Evolutionary conservation across 2,888 invertebrate genomes (phyloP), one percentile per base, ranked within the genome.

Genomic region (Sesamia inferens): DNA sequence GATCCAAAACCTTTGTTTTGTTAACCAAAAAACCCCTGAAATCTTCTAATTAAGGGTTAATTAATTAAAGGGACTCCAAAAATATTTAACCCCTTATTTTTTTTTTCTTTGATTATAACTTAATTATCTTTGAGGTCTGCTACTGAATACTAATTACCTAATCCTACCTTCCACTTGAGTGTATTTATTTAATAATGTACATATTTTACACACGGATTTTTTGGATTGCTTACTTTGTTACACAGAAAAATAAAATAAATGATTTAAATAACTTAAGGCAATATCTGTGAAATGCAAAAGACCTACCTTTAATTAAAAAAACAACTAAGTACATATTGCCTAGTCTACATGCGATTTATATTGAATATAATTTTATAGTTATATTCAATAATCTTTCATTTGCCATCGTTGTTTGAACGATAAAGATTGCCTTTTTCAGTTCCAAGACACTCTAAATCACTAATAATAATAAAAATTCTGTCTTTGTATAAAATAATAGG

Each of bases 21-120:
- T 63, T 68, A 71, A 58, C 48, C 74, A 51, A 62, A 58, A 65
- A 58, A 58, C 70, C 48, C 6, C 24, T 0, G 39, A 66, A 80
- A 55, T 58, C 48, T 63, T 77, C 7, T 67, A 82, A 59, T 63
- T 70, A 67, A 78, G 48, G 24, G 31, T 63, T 82, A 58, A 77
- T 77, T 82, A 79, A 48, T 77, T 82, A 79, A 54, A 66, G 11
- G 10, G 22, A 24, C 16, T 22, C 13, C 31, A 55, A 82, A 79
- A 79, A 78, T 78, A 78, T 82, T 70, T 66, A 67, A 55, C 48
- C 48, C n/a, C n/a, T 51, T 44, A 78, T 77, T 78, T 71, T 31
- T 31, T 31, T 31, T 31, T 31, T 31, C 2, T 31, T 31, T 31
- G 31, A 31, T 31, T 31, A 31, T 31, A 31, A 31, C 31, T 31